A percentile compares a stretch with the other conserved stretches of the same genome.
phyloP scores from a whole-genome alignment of 92 coral and sea anemone species.

The Isaurus tuberculatus region DNA sequence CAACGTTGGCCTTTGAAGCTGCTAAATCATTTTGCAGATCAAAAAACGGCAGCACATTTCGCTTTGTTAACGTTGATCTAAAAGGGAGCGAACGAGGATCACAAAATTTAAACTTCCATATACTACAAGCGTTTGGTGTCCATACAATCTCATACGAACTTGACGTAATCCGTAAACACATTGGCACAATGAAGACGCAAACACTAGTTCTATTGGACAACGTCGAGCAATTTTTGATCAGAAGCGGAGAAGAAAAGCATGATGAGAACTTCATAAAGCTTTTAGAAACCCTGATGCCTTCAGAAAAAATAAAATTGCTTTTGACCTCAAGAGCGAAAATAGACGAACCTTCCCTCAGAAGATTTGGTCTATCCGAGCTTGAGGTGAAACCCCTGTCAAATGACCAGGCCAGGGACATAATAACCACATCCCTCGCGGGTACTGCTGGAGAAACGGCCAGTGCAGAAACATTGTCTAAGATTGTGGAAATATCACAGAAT shows the following conservation, averaged over 20 bases:
- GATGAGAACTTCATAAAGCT: slow-evolving; percentile 37
- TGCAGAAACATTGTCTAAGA: slow-evolving; percentile 17
- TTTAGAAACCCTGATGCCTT: slow-evolving; percentile 19
- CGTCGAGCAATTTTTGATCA: slow-evolving; percentile 61
- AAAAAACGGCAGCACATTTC: background rate
- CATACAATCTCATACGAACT: slow-evolving; percentile 3
- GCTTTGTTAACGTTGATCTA: background rate
- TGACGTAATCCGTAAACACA: slow-evolving; percentile 18
- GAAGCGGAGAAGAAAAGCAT: background rate
- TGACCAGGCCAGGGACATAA: slow-evolving; percentile 41
- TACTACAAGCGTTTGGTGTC: slow-evolving; percentile 19
- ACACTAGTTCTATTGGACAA: slow-evolving; percentile 69
- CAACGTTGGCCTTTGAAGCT: slow-evolving; percentile 66
- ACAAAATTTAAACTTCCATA: background rate
- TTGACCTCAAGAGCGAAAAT: slow-evolving; percentile 65
- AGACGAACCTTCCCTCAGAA: slow-evolving; percentile 47
- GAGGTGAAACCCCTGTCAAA: slow-evolving; percentile 36
- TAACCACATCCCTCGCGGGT: slow-evolving; percentile 29
- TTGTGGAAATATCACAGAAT: slow-evolving; percentile 52
- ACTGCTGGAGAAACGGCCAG: slow-evolving; percentile 35
- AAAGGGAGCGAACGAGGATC: slow-evolving; percentile 21
- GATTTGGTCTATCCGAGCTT: slow-evolving; percentile 40
- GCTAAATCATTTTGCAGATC: slow-evolving; percentile 1
- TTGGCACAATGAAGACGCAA: background rate
- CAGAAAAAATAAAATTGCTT: slow-evolving; percentile 36